phyloP scores from a whole-genome alignment of 2,888 invertebrate genomes.

The Drosophila putrida region DNA sequence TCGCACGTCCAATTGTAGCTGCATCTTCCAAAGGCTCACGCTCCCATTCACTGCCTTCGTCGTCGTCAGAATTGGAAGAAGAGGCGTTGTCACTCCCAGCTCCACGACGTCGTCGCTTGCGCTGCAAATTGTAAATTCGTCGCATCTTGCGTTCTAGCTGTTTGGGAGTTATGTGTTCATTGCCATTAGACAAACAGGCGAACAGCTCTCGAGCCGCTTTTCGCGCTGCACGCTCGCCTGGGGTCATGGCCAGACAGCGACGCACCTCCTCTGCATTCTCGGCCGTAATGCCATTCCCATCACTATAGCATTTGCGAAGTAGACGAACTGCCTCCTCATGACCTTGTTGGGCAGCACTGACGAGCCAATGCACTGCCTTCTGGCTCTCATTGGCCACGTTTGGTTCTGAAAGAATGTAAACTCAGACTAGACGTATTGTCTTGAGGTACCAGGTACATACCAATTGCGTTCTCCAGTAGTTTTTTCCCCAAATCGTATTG shows the following conservation, averaged over 20 bases:
- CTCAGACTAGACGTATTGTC: background rate
- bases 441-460: conserved; percentile 85
- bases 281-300: conserved; percentile 91
- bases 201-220: conserved; percentile 95
- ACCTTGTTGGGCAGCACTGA: conserved; percentile 97
- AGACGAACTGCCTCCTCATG: conserved; percentile 94
- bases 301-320: conserved; percentile 87
- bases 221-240: conserved; percentile 94
- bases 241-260: conserved; percentile 92
- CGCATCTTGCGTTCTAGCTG: conserved; percentile 92
- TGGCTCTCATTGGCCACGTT: conserved; percentile 86
- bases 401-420: conserved; percentile 61
- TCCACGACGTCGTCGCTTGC: conserved; percentile 77
- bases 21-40: conserved; percentile 73
- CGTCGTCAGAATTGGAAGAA: conserved; percentile 73
- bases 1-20: conserved; percentile 51
- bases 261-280: conserved; percentile 91
- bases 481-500: conserved; percentile 95
- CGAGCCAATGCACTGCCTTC: conserved; percentile 95
- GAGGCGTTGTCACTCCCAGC: conserved; percentile 53
- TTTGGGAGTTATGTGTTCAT: conserved; percentile 94
- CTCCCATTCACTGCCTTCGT: conserved; percentile 63
- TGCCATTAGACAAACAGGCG: conserved; percentile 93
- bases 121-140: conserved; percentile 87
- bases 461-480: conserved; percentile 91